Conservation (phyloP, 2,797 vertebrate species). For the Smutsia gigantea region DNA sequence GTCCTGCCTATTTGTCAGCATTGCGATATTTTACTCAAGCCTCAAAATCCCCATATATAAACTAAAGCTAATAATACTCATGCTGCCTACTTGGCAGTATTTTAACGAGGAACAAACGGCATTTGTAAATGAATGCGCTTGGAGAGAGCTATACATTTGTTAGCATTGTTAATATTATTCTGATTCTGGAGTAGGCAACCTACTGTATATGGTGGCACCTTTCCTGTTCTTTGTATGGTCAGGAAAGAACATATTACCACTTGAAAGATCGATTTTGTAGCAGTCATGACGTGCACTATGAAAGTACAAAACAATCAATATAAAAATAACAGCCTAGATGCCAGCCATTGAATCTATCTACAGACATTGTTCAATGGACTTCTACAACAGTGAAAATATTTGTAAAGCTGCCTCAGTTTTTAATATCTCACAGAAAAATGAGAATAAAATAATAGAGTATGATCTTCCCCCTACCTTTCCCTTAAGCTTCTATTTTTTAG, state of each 20-base stretch:
- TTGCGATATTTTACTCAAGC: background rate
- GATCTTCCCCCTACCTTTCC: background rate
- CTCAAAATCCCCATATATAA: background rate
- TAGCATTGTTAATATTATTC: constrained; percentile 10
- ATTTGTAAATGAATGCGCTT: constrained; percentile 30
- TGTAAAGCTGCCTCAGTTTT: constrained; percentile 9
- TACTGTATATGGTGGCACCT: background rate
- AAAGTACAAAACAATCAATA: background rate
- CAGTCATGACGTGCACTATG: background rate
- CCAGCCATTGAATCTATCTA: background rate
- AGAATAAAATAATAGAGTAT: background rate
- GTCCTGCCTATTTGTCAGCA: background rate
- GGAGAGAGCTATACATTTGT: background rate
- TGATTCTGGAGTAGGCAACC: background rate
- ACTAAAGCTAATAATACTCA: background rate
- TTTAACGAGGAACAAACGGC: background rate
- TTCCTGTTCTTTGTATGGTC: constrained; percentile 7
- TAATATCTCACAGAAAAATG: background rate
- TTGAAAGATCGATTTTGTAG: constrained; percentile 27
- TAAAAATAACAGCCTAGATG: background rate
- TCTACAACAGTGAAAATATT: constrained; percentile 1
- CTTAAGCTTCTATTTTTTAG: constrained; percentile 56
- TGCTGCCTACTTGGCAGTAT: background rate
- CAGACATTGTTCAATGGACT: background rate
- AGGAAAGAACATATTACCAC: constrained; percentile 31